Percentiles rank a stretch among this genome's conserved stretches.
Conservation (phyloP, 2,888 invertebrate genomes). For the Lasioglossum oenotherae region DNA sequence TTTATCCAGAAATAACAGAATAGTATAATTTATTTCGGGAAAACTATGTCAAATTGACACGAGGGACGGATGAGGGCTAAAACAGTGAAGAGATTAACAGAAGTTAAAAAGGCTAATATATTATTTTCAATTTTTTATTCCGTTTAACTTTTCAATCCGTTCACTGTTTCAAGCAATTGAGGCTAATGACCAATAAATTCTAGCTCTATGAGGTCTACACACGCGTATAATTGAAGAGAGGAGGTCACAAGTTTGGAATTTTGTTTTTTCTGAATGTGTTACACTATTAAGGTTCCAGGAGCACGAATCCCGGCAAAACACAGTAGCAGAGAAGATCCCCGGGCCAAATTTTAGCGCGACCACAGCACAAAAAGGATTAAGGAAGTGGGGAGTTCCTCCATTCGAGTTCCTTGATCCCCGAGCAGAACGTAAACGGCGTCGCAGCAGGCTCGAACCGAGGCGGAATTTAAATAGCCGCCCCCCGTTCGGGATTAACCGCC, state of each 20-base stretch:
- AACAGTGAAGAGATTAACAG: no score
- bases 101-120: no score
- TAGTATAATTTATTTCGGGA: no score
- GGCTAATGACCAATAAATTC: no score
- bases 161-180: no score
- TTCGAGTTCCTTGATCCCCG: conserved; percentile 52
- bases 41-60: no score
- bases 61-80: no score
- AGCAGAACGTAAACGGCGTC: conserved; percentile 38
- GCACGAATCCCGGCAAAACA: background rate
- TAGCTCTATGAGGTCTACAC: no score
- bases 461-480: conserved; percentile 62
- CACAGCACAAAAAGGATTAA: conserved; percentile 31
- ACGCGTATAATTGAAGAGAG: background rate
- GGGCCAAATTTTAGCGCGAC: conserved; percentile 11
- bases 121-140: no score
- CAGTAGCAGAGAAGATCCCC: background rate
- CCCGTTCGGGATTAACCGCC: conserved; percentile 70
- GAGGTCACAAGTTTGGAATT: background rate
- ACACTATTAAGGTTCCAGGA: background rate
- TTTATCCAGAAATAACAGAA: no score
- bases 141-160: no score
- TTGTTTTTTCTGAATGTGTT: background rate
- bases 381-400: conserved; percentile 26
- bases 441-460: conserved; percentile 51